Base-by-base conservation (phyloP, 2,113 vertebrate species). In the Thryonomys swinderianus region DNA sequence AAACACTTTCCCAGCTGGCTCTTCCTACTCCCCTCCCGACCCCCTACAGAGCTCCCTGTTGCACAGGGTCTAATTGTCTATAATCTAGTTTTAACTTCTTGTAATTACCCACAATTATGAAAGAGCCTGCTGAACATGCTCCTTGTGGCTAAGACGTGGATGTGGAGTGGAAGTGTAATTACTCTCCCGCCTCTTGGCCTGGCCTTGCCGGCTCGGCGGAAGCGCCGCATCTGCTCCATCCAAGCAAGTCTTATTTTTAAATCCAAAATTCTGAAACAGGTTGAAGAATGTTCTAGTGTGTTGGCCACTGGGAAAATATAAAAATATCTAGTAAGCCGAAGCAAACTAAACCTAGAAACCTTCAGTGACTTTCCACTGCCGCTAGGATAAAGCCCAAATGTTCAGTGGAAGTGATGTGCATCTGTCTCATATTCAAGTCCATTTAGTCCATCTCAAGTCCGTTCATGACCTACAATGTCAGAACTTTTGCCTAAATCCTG, bases 61-160 rank as follows among this genome's bases (percentile, higher is more conserved):
- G 71, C 78, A 80, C 82, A 94, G 51, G 51, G 55, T 85, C 92
- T 97, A 97, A 97, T 97, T 95, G 88, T 95, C 66, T 74, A 81
- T 97, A 96, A 97, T 96, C 95, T 96, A 94, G 66, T 90, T 97
- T 97, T 96, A 97, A 94, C 93, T 96, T 96, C 92, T 97, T 92
- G 61, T 95, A 97, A 97, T 97, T 97, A 95, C 90, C 94, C 81
- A 97, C 88, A 94, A 85, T 97, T 97, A 96, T 88, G 78, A 97
- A 96, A 95, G 87, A 97, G 57, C 84, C 90, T 95, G 55, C 59
- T 94, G 85, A 96, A 95, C 96, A 95, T 88, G 89, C 73, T 95
- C 62, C 81, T 96, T 93, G 92, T 93, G 87, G 92, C 94, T 96
- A 96, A 96, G 74, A 97, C 84, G 81, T 62, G 78, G 85, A 97